phyloP scores from a whole-genome alignment of 2,888 invertebrate genomes.

The Anoplius nigerrimus region DNA sequence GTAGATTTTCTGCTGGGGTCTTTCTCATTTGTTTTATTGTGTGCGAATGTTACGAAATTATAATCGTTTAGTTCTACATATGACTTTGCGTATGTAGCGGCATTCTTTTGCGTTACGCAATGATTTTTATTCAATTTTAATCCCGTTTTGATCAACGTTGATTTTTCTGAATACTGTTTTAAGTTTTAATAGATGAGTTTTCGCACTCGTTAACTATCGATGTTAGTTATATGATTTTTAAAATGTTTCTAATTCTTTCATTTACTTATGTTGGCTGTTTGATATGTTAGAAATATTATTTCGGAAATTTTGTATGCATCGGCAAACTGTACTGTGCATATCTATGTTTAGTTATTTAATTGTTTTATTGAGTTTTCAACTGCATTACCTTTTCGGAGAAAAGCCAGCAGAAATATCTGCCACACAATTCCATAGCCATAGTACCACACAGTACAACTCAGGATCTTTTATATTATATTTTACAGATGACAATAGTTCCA shows the following conservation, averaged over 20 bases:
- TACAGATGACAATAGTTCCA: constrained; percentile 75
- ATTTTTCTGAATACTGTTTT: not conserved
- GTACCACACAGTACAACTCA: constrained; percentile 75
- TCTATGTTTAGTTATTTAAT: constrained; percentile 1
- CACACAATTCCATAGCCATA: constrained; percentile 74
- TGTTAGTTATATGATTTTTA: no score
- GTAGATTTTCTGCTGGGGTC: constrained; percentile 52
- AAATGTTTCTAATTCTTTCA: no score
- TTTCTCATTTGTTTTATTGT: constrained; percentile 7
- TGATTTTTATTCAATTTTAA: not conserved
- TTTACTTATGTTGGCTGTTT: no score
- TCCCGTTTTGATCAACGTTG: not conserved
- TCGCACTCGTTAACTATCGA: no score
- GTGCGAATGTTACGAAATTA: not conserved
- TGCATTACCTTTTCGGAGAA: constrained; percentile 13
- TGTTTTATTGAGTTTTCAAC: constrained; percentile 1
- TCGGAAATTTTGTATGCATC: no score
- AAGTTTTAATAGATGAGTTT: no score
- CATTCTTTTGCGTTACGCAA: constrained; percentile 1
- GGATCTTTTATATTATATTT: constrained; percentile 75
- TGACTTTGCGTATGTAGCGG: not conserved
- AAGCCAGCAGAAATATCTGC: constrained; percentile 56
- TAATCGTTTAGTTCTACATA: not conserved
- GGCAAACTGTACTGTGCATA: not conserved
- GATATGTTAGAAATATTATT: no score